Evolutionary conservation across 2,113 vertebrate genomes (phyloP).

Genomic region (Rhynchomys soricoides): DNA sequence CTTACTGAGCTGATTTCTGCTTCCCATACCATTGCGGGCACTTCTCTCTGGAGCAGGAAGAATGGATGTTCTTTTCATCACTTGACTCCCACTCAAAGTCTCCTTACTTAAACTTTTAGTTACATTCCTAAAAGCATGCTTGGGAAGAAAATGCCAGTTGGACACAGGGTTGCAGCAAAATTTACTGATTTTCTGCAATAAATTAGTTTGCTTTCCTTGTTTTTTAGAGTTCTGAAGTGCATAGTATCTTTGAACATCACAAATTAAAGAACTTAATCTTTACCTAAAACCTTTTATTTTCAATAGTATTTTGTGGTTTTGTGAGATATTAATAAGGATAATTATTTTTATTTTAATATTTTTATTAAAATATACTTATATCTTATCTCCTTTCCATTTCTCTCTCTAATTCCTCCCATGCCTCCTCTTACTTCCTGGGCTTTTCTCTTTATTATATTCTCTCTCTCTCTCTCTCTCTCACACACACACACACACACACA

Average conservation of each 20-base stretch:
- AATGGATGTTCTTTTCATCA: not conserved
- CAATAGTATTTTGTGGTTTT: constrained; percentile 23
- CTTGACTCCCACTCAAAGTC: not conserved
- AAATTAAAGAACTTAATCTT: not conserved
- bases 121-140: not conserved
- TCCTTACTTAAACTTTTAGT: not conserved
- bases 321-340: not conserved
- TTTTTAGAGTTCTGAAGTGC: constrained; percentile 14
- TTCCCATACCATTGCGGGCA: not conserved
- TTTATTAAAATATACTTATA: not conserved
- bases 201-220: constrained; percentile 23
- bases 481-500: too few relatives aligned
- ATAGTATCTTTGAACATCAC: not conserved
- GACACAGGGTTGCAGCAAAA: not conserved
- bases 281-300: not conserved
- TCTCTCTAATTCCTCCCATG: not conserved
- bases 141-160: not conserved
- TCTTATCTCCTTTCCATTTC: not conserved
- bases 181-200: constrained; percentile 24
- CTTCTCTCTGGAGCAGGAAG: not conserved
- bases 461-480: too few relatives aligned
- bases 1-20: not conserved
- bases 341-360: not conserved
- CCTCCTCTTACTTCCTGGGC: not conserved
- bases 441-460: not conserved